These are phyloP conservation scores for Aphelocoma coerulescens DNA, from an alignment of 2,113 vertebrate species.

Conservation along the genomic window DNA sequence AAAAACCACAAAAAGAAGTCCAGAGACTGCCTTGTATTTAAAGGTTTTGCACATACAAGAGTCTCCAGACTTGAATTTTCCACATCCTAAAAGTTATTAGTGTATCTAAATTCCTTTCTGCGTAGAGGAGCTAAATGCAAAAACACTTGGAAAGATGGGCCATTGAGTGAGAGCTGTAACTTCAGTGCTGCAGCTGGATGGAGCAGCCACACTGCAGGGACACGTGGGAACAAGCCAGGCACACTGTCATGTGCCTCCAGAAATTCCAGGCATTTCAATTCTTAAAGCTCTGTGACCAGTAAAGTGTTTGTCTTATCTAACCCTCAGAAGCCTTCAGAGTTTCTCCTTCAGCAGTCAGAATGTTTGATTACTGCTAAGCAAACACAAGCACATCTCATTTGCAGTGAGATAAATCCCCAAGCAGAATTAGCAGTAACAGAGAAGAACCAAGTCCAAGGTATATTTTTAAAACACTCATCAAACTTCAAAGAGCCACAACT, in stretches of 20 bases:
- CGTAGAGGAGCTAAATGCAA: background rate
- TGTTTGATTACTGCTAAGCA: background rate
- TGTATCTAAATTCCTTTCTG: background rate
- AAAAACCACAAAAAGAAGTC: background rate
- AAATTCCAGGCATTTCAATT: background rate
- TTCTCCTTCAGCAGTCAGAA: background rate
- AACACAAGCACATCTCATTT: background rate
- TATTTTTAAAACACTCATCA: background rate
- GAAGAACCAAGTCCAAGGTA: background rate
- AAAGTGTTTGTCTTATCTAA: background rate
- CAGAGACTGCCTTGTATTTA: background rate
- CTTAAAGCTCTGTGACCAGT: background rate
- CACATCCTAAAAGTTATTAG: background rate
- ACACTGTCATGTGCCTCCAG: rapidly evolving
- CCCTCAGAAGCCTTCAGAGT: background rate
- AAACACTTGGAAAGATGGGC: background rate
- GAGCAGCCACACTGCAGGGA: background rate
- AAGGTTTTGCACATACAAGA: background rate
- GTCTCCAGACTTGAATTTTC: background rate
- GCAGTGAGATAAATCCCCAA: background rate
- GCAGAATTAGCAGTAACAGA: background rate
- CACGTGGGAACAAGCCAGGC: background rate
- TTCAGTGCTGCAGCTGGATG: background rate
- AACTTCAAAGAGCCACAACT: background rate
- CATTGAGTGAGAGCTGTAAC: background rate